Conservation (phyloP, 92 coral and sea anemone species). For the Parazoanthus atlanticus region DNA sequence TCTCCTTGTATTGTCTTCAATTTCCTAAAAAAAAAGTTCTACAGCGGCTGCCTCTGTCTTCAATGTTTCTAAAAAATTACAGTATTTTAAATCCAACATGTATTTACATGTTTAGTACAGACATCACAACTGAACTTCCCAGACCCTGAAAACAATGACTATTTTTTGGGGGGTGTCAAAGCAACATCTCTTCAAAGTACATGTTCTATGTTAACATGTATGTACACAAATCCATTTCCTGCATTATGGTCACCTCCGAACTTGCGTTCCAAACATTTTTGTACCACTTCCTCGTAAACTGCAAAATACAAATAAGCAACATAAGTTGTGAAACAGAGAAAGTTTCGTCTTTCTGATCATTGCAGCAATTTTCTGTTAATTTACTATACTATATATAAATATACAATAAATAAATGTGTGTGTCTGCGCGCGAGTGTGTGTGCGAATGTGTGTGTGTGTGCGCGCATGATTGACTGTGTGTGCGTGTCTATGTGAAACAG, state of each 20-base stretch:
- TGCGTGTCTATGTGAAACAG: too few relatives aligned
- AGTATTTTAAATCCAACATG: background rate
- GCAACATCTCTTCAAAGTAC: background rate
- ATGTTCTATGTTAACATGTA: background rate
- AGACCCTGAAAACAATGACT: background rate
- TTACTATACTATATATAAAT: too few relatives aligned
- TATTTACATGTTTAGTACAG: background rate
- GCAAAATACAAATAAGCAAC: conserved; percentile 1
- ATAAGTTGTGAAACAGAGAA: background rate
- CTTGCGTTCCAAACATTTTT: conserved; percentile 87
- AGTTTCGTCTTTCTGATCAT: background rate
- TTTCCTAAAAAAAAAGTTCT: background rate
- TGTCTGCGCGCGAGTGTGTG: too few relatives aligned
- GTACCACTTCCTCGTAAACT: conserved; percentile 70
- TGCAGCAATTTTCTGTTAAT: too few relatives aligned
- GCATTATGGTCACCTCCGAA: conserved; percentile 67
- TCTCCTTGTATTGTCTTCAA: too few relatives aligned
- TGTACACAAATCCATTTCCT: background rate
- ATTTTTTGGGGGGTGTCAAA: background rate
- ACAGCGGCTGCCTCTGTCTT: background rate
- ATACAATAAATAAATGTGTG: too few relatives aligned
- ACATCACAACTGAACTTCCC: background rate
- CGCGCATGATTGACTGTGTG: too few relatives aligned
- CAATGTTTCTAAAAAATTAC: background rate
- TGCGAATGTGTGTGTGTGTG: too few relatives aligned